A percentile compares a stretch with the other conserved stretches of the same genome.
phyloP scores from a whole-genome alignment of 2,797 vertebrate species.

The Gobio occitaniae region DNA sequence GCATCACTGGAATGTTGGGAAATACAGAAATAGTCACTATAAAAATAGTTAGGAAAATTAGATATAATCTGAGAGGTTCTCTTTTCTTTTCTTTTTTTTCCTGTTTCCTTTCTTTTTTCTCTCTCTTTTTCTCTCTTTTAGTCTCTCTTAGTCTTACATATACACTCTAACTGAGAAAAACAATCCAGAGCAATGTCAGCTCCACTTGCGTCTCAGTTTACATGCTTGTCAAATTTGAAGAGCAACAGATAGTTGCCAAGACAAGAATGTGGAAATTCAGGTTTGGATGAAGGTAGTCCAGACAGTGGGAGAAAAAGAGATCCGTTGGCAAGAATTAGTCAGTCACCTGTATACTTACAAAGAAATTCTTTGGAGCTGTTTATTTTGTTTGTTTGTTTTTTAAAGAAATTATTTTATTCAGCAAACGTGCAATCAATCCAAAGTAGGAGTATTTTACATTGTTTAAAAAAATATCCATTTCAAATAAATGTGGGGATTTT shows the following conservation, averaged over 20 bases:
- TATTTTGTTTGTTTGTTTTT: not conserved
- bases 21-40: conserved; percentile 51
- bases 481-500: not conserved
- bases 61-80: conserved; percentile 13
- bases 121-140: not conserved
- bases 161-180: not conserved
- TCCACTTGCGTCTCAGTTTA: not conserved
- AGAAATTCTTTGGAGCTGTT: not conserved
- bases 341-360: conserved; percentile 3
- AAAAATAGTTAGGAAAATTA: conserved; percentile 46
- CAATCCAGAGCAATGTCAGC: conserved; percentile 33
- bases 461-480: not conserved
- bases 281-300: conserved; percentile 46
- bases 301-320: conserved; percentile 1
- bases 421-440: not conserved
- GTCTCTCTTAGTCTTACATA: not conserved
- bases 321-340: conserved; percentile 10
- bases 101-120: not conserved
- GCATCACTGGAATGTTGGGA: conserved; percentile 43
- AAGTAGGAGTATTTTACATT: not conserved
- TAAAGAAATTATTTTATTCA: not conserved
- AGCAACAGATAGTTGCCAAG: conserved; percentile 26
- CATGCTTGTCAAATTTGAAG: conserved; percentile 13
- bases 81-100: too few species aligned
- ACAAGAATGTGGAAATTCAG: conserved; percentile 62